Evolutionary conservation across 2,888 invertebrate species (phyloP).

Genomic region (Luffia ferchaultella): DNA sequence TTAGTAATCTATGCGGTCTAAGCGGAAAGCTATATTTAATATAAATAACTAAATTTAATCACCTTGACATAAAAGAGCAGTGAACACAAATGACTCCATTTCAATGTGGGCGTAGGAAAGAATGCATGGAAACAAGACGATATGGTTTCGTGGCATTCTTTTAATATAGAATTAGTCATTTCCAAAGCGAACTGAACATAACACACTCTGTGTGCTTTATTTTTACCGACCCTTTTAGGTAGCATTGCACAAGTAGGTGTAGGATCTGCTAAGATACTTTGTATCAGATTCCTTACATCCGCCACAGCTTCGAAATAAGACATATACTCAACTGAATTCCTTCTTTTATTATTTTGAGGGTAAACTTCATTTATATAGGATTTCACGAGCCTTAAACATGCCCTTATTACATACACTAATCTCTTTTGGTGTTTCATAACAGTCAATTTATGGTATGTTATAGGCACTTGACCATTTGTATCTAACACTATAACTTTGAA

Average conservation of each 20-base stretch:
- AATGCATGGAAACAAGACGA: constrained; percentile 95
- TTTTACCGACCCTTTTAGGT: constrained; percentile 39
- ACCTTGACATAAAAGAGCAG: constrained; percentile 75
- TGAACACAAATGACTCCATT: constrained; percentile 92
- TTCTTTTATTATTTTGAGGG: constrained; percentile 69
- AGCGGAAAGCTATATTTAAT: too few species aligned
- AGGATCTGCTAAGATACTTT: constrained; percentile 82
- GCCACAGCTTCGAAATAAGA: constrained; percentile 86
- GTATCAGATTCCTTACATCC: constrained; percentile 82
- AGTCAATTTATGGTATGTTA: constrained; percentile 57
- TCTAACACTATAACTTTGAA: constrained; percentile 64
- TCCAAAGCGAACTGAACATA: constrained; percentile 60
- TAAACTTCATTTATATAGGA: constrained; percentile 93
- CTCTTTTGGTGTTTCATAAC: constrained; percentile 78
- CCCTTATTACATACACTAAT: constrained; percentile 85
- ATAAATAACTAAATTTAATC: constrained; percentile 14
- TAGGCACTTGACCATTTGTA: constrained; percentile 47
- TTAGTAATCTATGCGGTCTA: too few species aligned
- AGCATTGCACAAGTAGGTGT: constrained; percentile 43
- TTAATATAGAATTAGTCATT: constrained; percentile 78
- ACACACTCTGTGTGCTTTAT: constrained; percentile 42
- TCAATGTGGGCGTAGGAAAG: constrained; percentile 91
- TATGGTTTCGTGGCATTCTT: constrained; percentile 91
- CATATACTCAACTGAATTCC: constrained; percentile 71
- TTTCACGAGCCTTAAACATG: constrained; percentile 81